A percentile compares a stretch with the other conserved stretches of the same genome.
phyloP scores from a whole-genome alignment of 2,797 vertebrate genomes.

The Rhincodon typus region DNA sequence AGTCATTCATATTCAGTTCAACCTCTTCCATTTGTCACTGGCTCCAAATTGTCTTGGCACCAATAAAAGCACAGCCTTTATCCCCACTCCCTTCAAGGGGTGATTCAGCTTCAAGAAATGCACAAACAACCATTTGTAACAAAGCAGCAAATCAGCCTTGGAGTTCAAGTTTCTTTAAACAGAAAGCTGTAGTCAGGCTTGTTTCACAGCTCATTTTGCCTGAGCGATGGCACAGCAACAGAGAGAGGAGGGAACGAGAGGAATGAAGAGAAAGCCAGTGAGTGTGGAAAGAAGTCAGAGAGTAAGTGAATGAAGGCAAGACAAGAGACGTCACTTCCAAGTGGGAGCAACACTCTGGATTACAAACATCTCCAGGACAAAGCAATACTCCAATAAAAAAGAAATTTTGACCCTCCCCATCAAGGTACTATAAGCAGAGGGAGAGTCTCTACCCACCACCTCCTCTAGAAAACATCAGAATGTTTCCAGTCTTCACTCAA shows the following conservation, averaged over 20 bases:
- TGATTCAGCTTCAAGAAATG: not conserved
- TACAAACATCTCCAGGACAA: not conserved
- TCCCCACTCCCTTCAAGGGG: not conserved
- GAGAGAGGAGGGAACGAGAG: too few relatives aligned
- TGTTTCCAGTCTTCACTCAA: not conserved
- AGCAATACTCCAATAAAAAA: not conserved
- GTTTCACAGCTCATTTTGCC: not conserved
- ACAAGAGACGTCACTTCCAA: not conserved
- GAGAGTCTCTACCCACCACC: not conserved
- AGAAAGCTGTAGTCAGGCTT: not conserved
- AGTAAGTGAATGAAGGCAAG: not conserved
- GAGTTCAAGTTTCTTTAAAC: not conserved
- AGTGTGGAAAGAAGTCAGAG: not conserved
- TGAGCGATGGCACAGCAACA: not conserved
- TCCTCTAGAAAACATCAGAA: not conserved
- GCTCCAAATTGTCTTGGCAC: not conserved
- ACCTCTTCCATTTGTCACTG: too few relatives aligned
- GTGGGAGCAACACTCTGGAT: not conserved
- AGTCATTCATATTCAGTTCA: not conserved
- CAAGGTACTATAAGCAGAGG: not conserved
- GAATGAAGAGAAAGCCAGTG: too few relatives aligned
- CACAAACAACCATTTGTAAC: not conserved
- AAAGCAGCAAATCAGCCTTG: not conserved
- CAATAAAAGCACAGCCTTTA: not conserved
- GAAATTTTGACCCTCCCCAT: not conserved